phyloP scores from a whole-genome alignment of 2,113 vertebrate species.

The Loxodonta africana region DNA sequence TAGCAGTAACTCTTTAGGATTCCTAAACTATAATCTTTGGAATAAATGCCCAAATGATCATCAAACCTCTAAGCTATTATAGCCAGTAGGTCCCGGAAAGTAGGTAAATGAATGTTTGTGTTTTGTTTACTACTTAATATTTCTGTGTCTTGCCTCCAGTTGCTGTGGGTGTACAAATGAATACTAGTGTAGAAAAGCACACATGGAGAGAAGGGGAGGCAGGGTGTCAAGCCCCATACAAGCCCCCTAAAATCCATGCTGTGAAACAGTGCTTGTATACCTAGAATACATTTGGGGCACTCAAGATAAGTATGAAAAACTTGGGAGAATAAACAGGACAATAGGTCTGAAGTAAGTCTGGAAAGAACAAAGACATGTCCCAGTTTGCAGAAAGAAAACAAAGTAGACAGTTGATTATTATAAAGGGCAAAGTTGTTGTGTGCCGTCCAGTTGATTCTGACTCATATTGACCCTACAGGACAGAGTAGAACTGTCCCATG shows the following conservation, averaged over 20 bases:
- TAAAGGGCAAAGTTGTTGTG: background rate
- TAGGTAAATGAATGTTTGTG: background rate
- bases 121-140: background rate
- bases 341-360: background rate
- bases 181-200: background rate
- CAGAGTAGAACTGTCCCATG: too few species aligned
- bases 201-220: background rate
- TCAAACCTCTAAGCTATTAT: background rate
- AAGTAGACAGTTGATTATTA: background rate
- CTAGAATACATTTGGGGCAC: background rate
- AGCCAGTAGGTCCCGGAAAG: background rate
- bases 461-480: too few species aligned
- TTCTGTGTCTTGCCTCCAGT: background rate
- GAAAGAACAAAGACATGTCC: background rate
- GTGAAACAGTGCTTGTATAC: background rate
- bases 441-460: too few species aligned
- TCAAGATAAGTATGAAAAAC: background rate
- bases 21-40: background rate
- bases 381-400: background rate
- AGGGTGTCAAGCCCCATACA: background rate
- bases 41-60: background rate
- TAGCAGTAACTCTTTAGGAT: background rate
- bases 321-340: background rate
- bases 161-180: background rate
- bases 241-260: background rate